phyloP scores from a whole-genome alignment of 2,113 vertebrate genomes.

The Myotis brandtii region DNA sequence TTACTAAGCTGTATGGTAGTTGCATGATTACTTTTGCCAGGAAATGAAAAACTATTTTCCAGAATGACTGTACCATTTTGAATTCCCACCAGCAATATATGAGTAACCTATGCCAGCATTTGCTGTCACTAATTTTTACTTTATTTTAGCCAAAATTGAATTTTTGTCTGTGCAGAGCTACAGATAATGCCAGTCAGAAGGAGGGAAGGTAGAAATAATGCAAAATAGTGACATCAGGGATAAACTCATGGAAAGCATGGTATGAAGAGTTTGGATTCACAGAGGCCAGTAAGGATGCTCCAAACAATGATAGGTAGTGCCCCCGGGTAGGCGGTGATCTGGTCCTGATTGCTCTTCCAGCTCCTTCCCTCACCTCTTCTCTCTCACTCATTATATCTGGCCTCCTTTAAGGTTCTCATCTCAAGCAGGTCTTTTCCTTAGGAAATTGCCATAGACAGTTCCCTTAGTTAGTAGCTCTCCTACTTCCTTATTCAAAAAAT shows the following conservation, averaged over 20 bases:
- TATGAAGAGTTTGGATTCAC: not conserved
- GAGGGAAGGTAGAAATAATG: not conserved
- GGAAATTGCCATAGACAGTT: accelerated
- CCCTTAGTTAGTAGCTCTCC: not conserved
- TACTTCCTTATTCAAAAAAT: not conserved
- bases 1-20: not conserved
- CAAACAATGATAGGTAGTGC: too few relatives aligned
- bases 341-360: not conserved
- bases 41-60: not conserved
- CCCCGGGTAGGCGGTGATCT: accelerated
- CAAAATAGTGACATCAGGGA: not conserved
- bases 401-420: not conserved
- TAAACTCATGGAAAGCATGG: not conserved
- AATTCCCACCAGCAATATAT: not conserved
- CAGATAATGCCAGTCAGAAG: not conserved
- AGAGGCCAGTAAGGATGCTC: not conserved
- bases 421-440: not conserved
- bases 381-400: not conserved
- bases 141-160: not conserved
- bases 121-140: not conserved
- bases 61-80: not conserved
- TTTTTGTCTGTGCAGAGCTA: not conserved
- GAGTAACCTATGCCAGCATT: not conserved
- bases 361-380: not conserved
- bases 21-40: not conserved